phyloP scores from a whole-genome alignment of 2,888 invertebrate genomes.

The Ypsolopha sequella region DNA sequence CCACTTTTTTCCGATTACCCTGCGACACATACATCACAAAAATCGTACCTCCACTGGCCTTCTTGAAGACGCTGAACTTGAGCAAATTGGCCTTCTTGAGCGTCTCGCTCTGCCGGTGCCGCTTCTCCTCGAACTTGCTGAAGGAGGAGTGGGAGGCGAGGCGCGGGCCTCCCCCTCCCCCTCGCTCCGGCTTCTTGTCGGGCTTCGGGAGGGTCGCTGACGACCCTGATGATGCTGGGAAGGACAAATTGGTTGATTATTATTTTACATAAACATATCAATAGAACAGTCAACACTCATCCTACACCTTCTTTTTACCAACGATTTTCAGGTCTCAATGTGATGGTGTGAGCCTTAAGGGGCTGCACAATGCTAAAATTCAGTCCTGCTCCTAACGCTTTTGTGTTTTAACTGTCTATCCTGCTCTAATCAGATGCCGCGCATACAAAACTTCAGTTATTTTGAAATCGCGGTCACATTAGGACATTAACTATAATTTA shows the following conservation, averaged over 20 bases:
- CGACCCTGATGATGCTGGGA: not conserved
- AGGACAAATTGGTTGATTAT: not conserved
- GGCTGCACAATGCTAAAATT: too few species aligned
- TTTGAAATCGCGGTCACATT: too few species aligned
- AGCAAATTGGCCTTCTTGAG: conserved; percentile 81
- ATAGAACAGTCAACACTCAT: too few species aligned
- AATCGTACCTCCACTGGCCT: conserved; percentile 73
- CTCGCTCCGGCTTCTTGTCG: conserved; percentile 52
- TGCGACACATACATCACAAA: not conserved
- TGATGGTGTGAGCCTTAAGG: too few species aligned
- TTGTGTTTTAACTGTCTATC: too few species aligned
- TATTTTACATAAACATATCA: not conserved
- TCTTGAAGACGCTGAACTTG: conserved; percentile 82
- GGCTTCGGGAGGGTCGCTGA: conserved; percentile 49
- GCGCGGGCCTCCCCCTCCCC: conserved; percentile 37
- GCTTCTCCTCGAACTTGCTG: conserved; percentile 89
- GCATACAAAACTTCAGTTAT: too few species aligned
- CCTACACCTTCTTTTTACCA: too few species aligned
- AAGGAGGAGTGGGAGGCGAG: conserved; percentile 69
- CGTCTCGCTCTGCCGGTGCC: conserved; percentile 79
- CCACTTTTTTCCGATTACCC: too few species aligned
- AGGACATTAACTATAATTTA: too few species aligned
- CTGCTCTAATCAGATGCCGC: too few species aligned
- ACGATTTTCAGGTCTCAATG: too few species aligned
- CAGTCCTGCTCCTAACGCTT: too few species aligned